These are phyloP conservation scores for Hipparchia semele DNA, from an alignment of 2,888 invertebrate genomes.

Conservation along the genomic window DNA sequence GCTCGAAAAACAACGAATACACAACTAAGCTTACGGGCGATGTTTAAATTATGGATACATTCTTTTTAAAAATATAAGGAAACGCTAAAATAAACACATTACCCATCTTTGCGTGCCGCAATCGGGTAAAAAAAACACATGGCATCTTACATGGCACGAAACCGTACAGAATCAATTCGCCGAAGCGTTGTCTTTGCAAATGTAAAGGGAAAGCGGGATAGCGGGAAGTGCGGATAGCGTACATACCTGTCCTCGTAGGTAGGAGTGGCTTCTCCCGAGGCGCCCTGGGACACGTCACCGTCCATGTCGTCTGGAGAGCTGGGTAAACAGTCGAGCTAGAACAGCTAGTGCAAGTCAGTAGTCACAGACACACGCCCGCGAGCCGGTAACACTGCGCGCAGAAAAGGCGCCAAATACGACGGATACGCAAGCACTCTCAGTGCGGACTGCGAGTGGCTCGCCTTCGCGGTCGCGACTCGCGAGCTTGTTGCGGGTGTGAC, in stretches of 20 bases:
- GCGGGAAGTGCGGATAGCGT: constrained; percentile 23
- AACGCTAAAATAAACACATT: no score
- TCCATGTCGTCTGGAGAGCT: constrained; percentile 54
- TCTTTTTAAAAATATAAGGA: background rate
- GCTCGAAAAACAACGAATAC: no score
- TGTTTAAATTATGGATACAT: background rate
- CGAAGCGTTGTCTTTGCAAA: constrained; percentile 22
- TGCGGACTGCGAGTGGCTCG: constrained; percentile 32
- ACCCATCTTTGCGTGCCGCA: no score
- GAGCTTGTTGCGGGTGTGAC: constrained; percentile 37
- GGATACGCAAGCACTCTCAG: constrained; percentile 28
- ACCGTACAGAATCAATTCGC: constrained; percentile 22
- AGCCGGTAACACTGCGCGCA: constrained; percentile 38
- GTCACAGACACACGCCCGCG: constrained; percentile 27
- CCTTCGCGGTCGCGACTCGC: constrained; percentile 34
- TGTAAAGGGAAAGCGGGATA: constrained; percentile 31
- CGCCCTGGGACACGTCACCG: constrained; percentile 67
- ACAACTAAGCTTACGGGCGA: background rate
- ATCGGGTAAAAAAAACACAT: background rate
- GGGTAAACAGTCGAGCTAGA: background rate
- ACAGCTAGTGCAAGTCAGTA: no score
- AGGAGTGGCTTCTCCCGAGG: constrained; percentile 67
- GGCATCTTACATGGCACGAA: constrained; percentile 8
- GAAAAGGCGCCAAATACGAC: constrained; percentile 30
- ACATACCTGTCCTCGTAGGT: constrained; percentile 71